Evolutionary conservation across 2,888 invertebrate species (phyloP).

Genomic region (Poecilobothrus nobilitatus): DNA sequence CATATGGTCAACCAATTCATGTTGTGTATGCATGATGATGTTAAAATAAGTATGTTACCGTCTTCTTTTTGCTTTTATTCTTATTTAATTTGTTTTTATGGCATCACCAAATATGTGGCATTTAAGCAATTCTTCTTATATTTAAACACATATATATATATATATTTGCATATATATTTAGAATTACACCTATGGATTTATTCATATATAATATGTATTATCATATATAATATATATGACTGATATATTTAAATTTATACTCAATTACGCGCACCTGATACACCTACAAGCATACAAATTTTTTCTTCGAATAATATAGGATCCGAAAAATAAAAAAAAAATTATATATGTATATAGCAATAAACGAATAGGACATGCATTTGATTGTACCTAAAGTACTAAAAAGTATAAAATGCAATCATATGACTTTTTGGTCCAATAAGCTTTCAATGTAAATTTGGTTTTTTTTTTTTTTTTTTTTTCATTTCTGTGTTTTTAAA

Average conservation of each 20-base stretch:
- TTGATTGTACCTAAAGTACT: not conserved
- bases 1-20: not conserved
- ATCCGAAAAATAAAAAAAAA: no score
- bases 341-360: not conserved
- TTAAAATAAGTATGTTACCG: not conserved
- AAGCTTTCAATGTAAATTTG: not conserved
- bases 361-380: not conserved
- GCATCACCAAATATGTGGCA: not conserved
- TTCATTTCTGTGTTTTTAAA: no score
- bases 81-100: no score
- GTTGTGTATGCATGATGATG: not conserved
- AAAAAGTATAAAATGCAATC: not conserved
- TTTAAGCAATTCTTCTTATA: no score
- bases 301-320: no score
- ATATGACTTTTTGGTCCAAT: conserved; percentile 4
- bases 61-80: not conserved
- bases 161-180: no score
- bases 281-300: not conserved
- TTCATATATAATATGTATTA: no score
- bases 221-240: no score
- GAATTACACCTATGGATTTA: no score
- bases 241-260: not conserved
- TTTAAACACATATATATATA: no score
- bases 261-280: not conserved
- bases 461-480: not conserved